phyloP scores from a whole-genome alignment of 2,888 invertebrate genomes.

The Toxonevra muliebris region DNA sequence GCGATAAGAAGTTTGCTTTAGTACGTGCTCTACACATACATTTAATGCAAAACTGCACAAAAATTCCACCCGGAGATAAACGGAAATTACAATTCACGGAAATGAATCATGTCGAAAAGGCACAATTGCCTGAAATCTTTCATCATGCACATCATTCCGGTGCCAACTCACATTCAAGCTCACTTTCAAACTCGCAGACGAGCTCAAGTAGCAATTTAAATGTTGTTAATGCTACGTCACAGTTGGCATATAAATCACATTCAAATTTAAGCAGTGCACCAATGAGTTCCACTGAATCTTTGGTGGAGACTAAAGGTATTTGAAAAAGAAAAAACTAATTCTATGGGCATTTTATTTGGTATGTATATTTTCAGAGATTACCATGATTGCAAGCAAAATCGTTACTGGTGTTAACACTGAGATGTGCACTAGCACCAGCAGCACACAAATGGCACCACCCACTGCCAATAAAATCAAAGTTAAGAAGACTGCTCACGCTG shows the following conservation, averaged over 20 bases:
- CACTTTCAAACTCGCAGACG: slow-evolving; percentile 9
- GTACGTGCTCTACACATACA: slow-evolving; percentile 57
- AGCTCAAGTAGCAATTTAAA: background rate
- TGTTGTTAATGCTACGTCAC: slow-evolving; percentile 1
- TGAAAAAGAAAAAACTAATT: background rate
- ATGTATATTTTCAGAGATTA: slow-evolving; percentile 31
- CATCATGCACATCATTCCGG: slow-evolving; percentile 13
- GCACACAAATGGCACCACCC: slow-evolving; percentile 44
- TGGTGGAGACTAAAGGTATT: slow-evolving; percentile 38
- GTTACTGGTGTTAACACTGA: slow-evolving; percentile 6
- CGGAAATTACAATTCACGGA: slow-evolving; percentile 56
- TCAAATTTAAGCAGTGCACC: slow-evolving; percentile 25
- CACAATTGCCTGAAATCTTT: slow-evolving; percentile 48
- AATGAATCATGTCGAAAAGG: slow-evolving; percentile 54
- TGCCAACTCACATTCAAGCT: slow-evolving; percentile 12
- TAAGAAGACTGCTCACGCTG: slow-evolving; percentile 54
- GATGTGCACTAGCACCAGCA: slow-evolving; percentile 6
- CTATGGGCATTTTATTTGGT: slow-evolving; percentile 12
- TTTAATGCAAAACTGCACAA: slow-evolving; percentile 57
- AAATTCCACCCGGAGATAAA: slow-evolving; percentile 59
- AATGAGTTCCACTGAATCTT: slow-evolving; percentile 33
- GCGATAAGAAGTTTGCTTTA: slow-evolving; percentile 59
- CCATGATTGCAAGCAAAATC: slow-evolving; percentile 20
- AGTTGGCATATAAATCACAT: slow-evolving; percentile 19
- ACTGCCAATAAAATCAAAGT: slow-evolving; percentile 43